These are phyloP conservation scores for Eidolon helvum DNA, from an alignment of 2,113 vertebrate species.

Conservation along the genomic window DNA sequence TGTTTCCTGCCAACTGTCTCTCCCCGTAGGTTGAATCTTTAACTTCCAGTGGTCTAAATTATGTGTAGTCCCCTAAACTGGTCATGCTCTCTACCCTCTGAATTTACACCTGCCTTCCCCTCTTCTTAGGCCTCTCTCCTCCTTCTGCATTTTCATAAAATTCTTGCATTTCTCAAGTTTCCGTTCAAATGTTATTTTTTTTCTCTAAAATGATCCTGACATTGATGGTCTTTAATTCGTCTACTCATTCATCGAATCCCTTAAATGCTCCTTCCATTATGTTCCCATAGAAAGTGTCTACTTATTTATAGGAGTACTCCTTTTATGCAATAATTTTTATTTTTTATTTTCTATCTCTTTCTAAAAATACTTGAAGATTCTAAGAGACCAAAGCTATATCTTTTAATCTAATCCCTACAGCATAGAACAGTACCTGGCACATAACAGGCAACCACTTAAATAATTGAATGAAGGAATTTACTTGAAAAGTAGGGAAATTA, in stretches of 20 bases:
- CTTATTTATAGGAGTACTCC: background rate
- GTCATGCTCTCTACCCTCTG: background rate
- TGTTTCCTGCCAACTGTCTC: background rate
- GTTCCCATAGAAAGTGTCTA: background rate
- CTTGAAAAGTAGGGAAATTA: background rate
- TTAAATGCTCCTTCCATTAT: background rate
- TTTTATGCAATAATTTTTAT: background rate
- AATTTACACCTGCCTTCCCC: background rate
- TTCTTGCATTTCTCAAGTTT: background rate
- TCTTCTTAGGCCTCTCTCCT: background rate
- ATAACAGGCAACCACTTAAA: background rate
- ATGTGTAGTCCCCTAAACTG: background rate
- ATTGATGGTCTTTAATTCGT: background rate
- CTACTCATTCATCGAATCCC: background rate
- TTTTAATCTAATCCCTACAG: background rate
- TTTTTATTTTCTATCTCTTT: background rate
- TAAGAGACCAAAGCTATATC: background rate
- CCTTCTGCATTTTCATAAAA: background rate
- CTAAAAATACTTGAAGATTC: background rate
- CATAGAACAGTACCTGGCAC: background rate
- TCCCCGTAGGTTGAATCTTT: background rate
- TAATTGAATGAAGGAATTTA: background rate
- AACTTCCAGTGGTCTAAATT: background rate
- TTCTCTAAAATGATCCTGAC: background rate
- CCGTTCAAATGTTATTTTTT: background rate